Percentiles rank a stretch among this genome's conserved stretches.
Evolutionary conservation across 2,113 vertebrate genomes (phyloP).

Genomic region (Budorcas taxicolor): DNA sequence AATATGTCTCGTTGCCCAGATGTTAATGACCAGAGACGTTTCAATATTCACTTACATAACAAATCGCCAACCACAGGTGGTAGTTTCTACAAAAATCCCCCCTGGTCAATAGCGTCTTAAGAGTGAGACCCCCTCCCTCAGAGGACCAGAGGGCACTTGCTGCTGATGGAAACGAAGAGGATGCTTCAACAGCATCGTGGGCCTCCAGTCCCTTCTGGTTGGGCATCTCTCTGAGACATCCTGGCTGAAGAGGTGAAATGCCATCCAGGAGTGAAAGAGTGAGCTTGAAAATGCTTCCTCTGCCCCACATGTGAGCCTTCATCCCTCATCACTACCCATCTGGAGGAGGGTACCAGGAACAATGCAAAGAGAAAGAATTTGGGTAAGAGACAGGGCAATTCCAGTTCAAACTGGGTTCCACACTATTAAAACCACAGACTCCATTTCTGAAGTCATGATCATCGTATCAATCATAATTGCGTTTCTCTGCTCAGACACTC

Average conservation of each 20-base stretch:
- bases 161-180: background rate
- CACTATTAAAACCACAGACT: background rate
- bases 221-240: background rate
- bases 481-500: background rate
- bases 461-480: background rate
- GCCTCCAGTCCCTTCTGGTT: background rate
- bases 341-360: background rate
- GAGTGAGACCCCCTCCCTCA: background rate
- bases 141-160: background rate
- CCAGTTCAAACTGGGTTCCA: background rate
- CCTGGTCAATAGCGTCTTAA: background rate
- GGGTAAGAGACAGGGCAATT: background rate
- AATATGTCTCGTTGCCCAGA: background rate
- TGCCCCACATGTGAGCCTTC: background rate
- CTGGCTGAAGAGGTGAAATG: background rate
- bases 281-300: background rate
- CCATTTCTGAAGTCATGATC: background rate
- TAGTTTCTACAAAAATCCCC: background rate
- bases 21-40: background rate
- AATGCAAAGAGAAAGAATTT: background rate
- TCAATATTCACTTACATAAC: background rate
- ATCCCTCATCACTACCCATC: background rate
- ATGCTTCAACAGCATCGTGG: rapidly evolving
- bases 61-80: background rate
- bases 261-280: background rate